phyloP scores from a whole-genome alignment of 2,113 vertebrate species.

The Nerophis ophidion region DNA sequence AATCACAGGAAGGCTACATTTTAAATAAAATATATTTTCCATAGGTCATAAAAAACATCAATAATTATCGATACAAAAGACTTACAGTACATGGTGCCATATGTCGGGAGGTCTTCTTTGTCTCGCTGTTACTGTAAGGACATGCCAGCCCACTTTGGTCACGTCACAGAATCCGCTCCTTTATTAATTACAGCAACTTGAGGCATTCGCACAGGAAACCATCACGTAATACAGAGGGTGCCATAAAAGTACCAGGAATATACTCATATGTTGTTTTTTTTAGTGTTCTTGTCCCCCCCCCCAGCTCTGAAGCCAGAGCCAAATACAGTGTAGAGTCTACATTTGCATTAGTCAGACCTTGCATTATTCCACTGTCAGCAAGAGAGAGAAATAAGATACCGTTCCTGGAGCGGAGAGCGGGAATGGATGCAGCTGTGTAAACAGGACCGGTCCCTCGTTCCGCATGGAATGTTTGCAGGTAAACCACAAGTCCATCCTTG shows the following conservation, averaged over 20 bases:
- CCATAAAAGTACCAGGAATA: slow-evolving; percentile 81
- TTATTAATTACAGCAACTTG: slow-evolving; percentile 84
- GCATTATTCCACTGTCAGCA: slow-evolving; percentile 59
- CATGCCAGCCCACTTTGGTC: slow-evolving; percentile 19
- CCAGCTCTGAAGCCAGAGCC: slow-evolving; percentile 61
- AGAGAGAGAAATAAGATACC: slow-evolving; percentile 25
- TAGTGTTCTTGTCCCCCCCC: slow-evolving; percentile 73
- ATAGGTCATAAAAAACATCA: no score
- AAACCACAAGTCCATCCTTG: slow-evolving; percentile 18
- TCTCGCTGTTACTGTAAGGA: neutral
- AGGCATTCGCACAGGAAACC: slow-evolving; percentile 78
- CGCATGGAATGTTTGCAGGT: slow-evolving; percentile 65
- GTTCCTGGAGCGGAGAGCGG: slow-evolving; percentile 46
- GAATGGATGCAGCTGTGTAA: slow-evolving; percentile 65
- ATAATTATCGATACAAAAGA: no score
- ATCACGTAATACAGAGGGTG: slow-evolving; percentile 77
- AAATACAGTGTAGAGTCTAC: slow-evolving; percentile 78
- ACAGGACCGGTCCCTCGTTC: slow-evolving; percentile 65
- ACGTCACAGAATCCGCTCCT: slow-evolving; percentile 78
- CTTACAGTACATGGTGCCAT: no score
- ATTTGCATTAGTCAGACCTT: slow-evolving; percentile 60
- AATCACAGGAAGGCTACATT: no score
- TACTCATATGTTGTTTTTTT: slow-evolving; percentile 72
- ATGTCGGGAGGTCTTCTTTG: slow-evolving; percentile 1
- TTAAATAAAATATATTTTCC: no score